Base-by-base conservation (phyloP, 2,888 invertebrate genomes). In the Zele albiditarsus region DNA sequence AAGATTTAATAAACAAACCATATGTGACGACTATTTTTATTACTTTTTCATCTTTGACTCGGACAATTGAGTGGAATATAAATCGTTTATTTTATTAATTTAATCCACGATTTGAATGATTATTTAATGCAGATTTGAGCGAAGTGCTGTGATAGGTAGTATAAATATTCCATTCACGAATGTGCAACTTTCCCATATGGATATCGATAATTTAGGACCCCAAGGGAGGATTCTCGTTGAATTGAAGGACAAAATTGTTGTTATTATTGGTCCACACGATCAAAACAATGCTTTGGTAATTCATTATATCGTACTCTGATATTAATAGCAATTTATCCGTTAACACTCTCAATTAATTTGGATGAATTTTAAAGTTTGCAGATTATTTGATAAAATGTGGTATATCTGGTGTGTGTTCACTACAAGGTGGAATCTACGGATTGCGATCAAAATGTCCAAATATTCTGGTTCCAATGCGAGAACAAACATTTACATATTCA, bases 141-240 rank as follows among this genome's bases (percentile, higher is more conserved):
- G 95, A 82, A 95, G 95, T 72, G 93, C 95, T 77, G 92, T 98
- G 72, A 93, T 93, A 16, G 94, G 93, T 68, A 97, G 97, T 88
- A 92, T 97, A 70, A 98, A 97, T 90, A 94, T 98, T 85, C 97
- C 98, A 3, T 96, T 95, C 89, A 94, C 94, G 63, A 94, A 94
- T 23, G 94, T 97, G 0, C 93, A 93, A 77, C 90, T 95, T 69
- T 93, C 93, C 0, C 93, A 93, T 78, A 92, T 91, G 69, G 93
- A 94, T 81, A 89, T 95, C 8, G 94, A 95, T 80, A 92, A 93
- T 16, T 90, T 95, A 3, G 94, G 95, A 14, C 89, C 93, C 2
- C 91, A 93, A 23, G 92, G 94, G 72, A 90, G 90, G 6, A 89
- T 92, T 14, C 89, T 93, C 20, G 92, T 92, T 31, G 92, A 93